Evolutionary conservation across 2,888 invertebrate genomes (phyloP), one percentile per base, ranked within the genome.

Genomic region (Podabrus alpinus): DNA sequence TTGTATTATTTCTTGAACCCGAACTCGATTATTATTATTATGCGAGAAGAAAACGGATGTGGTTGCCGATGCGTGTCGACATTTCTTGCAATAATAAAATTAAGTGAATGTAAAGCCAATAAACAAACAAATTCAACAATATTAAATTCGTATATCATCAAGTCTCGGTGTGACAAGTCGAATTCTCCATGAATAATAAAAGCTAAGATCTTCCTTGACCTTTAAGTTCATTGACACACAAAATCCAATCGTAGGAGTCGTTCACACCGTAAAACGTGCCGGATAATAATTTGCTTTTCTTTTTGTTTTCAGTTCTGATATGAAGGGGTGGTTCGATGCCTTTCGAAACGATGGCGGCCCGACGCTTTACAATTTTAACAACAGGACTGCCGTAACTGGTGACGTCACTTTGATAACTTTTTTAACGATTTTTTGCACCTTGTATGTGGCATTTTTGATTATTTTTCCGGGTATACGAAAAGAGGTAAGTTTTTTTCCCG

Each of bases 301-400:
- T 77, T 75, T 68, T 66, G 68, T 69, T 68, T 61, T 62, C 70
- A 24, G 62, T 21, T 21, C 25, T 69, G 85, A 81, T 83, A 96
- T 95, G 95, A 95, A 92, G 92, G 97, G 97, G 89, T 97, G 97
- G 97, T 97, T 97, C 89, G 97, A 97, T 89, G 97, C 97, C 80
- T 98, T 98, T 91, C 95, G 98, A 87, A 94, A 94, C 89, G 95
- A 97, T 90, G 97, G 97, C 86, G 98, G 97, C 83, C 98, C 98
- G 81, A 98, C 98, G 83, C 92, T 97, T 80, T 99, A 98, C 90
- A 94, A 94, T 85, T 96, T 96, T 89, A 94, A 95, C 88, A 97
- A 97, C 89, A 92, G 98, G 83, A 98, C 98, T 59, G 95, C 98
- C 29, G 98, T 98, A 83, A 96, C 96, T 66, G 97, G 96, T 15